Evolutionary conservation across 2,888 invertebrate species (phyloP).

Genomic region (Parapristionchus giblindavisi): DNA sequence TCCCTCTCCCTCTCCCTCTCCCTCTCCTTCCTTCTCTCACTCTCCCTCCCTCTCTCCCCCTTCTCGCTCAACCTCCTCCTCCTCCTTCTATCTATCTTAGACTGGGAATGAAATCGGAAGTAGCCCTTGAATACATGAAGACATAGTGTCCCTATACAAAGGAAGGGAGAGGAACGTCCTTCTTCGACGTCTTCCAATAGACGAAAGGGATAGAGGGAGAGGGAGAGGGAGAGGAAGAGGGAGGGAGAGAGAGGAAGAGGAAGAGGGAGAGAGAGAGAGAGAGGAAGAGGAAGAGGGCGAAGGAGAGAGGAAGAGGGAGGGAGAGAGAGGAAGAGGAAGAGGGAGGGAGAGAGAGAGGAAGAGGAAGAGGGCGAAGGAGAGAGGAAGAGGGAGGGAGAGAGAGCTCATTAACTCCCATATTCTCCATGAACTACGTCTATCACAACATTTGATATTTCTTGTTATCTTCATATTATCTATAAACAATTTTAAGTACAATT

Average conservation of each 20-base stretch:
- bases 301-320: too few species aligned
- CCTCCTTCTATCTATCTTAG: neutral
- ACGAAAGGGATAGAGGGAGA: neutral
- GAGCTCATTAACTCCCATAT: too few species aligned
- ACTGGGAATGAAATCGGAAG: neutral
- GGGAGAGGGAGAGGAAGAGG: conserved; percentile 15
- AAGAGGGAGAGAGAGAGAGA: neutral
- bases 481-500: too few species aligned
- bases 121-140: too few species aligned
- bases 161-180: conserved; percentile 1
- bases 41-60: conserved; percentile 5
- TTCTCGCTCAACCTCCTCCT: neutral
- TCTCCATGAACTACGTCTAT: too few species aligned
- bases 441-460: too few species aligned
- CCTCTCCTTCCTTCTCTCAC: neutral
- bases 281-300: conserved; percentile 12
- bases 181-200: conserved; percentile 23
- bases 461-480: too few species aligned
- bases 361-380: too few species aligned
- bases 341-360: too few species aligned
- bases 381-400: too few species aligned
- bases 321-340: too few species aligned
- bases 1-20: conserved; percentile 8
- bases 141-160: neutral
- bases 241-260: neutral